Base-by-base conservation (phyloP, 2,888 invertebrate genomes). In the Unio delphinus region DNA sequence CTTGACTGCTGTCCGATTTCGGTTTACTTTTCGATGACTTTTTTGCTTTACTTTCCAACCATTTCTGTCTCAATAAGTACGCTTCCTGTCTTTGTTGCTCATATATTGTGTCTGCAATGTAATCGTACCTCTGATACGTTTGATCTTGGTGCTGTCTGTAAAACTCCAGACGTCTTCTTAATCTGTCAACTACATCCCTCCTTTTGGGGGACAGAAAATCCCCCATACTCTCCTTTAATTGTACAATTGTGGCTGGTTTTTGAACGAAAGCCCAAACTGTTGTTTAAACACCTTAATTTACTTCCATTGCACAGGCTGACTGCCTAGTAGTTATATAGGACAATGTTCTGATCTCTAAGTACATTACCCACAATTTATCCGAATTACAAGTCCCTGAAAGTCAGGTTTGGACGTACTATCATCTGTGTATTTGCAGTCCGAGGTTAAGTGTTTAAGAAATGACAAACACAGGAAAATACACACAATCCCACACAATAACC, bases 31-130 rank as follows among this genome's bases (percentile, higher is more conserved):
- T 86, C 17, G 83, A 80, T 80, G 95, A 94, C 83, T 95, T 92
- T 91, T 97, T 97, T 80, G 95, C 94, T 90, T 96, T 97, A 89
- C 94, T 95, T 91, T 97, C 97, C 84, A 96, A 92, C 91, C 94
- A 97, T 78, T 95, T 93, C 91, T 97, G 96, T 90, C 96, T 95
- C 76, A 97, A 92, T 79, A 95, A 93, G 82, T 94, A 92, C 57
- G 97, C 96, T 90, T 97, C 96, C 91, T 96, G 94, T 84, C 95
- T 94, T 90, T 97, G 96, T 89, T 96, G 96, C 88, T 97, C 96
- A 91, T 95, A 95, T 75, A 95, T 92, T 59, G 95, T 95, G 88
- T 93, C 95, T 90, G 95, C 95, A 78, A 95, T 94, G 89, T 95
- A 95, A 89, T 96, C 95, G 91, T 95, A 96, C 76, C 96, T 93